Percentiles rank a stretch among this genome's conserved stretches.
phyloP scores from a whole-genome alignment of 2,797 vertebrate genomes.

The Luscinia megarhynchos region DNA sequence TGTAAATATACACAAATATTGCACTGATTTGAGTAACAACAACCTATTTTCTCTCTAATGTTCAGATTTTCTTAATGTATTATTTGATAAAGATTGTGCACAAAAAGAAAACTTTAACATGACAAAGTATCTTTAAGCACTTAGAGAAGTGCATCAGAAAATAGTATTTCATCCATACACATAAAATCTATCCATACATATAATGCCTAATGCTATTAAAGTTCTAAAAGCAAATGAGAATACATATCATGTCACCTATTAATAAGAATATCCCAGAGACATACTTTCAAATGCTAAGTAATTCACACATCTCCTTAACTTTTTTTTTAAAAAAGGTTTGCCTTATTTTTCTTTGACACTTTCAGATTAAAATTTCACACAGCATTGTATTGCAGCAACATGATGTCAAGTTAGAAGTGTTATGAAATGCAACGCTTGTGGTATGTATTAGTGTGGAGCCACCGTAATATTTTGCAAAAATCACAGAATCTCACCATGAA shows the following conservation, averaged over 20 bases:
- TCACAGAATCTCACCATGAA: not conserved
- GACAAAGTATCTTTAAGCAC: not conserved
- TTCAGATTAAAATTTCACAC: not conserved
- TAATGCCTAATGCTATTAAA: slow-evolving; percentile 17
- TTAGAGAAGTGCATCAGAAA: not conserved
- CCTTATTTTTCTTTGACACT: not conserved
- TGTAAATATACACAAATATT: not conserved
- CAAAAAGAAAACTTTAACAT: not conserved
- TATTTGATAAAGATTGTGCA: not conserved
- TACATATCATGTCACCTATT: not conserved
- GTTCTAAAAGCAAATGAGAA: not conserved
- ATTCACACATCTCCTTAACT: not conserved
- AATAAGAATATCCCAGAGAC: not conserved
- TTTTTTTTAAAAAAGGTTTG: too few species aligned
- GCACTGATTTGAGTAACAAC: not conserved
- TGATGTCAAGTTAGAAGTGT: not conserved
- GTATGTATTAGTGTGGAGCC: not conserved
- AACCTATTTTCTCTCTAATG: not conserved
- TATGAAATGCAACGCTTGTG: slow-evolving; percentile 19
- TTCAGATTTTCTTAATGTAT: not conserved
- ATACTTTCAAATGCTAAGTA: not conserved
- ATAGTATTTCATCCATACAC: not conserved
- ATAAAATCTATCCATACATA: not conserved
- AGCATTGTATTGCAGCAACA: slow-evolving; percentile 29
- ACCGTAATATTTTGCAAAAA: not conserved